A percentile compares a stretch with the other conserved stretches of the same genome.
Evolutionary conservation across 1,140 invertebrate species (phyloP).

Genomic region (Procambarus clarkii): DNA sequence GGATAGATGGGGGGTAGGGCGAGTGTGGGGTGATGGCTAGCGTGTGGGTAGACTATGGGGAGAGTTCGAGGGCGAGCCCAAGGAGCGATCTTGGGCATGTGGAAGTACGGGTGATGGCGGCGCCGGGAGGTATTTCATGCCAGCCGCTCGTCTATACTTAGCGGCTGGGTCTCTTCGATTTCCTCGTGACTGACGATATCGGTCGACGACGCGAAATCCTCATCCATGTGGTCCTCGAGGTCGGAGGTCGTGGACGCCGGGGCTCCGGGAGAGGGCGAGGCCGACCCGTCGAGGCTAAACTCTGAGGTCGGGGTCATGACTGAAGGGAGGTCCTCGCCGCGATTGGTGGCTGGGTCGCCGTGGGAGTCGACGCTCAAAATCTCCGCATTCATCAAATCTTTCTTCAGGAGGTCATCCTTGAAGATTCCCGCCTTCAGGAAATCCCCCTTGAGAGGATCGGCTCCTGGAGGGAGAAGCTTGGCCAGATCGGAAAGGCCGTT

Average conservation of each 20-base stretch:
- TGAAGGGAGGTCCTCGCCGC: constrained; percentile 63
- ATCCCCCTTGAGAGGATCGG: constrained; percentile 59
- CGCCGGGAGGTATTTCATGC: constrained; percentile 34
- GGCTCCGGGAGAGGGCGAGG: constrained; percentile 69
- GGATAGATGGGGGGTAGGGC: not conserved
- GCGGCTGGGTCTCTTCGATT: constrained; percentile 47
- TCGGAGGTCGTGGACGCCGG: constrained; percentile 69
- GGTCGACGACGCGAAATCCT: constrained; percentile 65
- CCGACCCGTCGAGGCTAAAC: constrained; percentile 72
- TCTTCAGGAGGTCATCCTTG: constrained; percentile 67
- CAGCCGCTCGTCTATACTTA: constrained; percentile 63
- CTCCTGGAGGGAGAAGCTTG: constrained; percentile 70
- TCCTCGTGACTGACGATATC: constrained; percentile 54
- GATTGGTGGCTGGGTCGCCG: constrained; percentile 39
- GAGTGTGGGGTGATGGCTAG: not conserved
- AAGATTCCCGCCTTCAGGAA: constrained; percentile 62
- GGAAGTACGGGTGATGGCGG: not conserved
- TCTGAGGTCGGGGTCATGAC: constrained; percentile 69
- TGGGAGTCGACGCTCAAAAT: constrained; percentile 53
- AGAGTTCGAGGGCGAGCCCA: not conserved
- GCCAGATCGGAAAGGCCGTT: constrained; percentile 70
- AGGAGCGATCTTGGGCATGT: not conserved
- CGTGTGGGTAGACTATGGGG: not conserved
- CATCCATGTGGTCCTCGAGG: constrained; percentile 71
- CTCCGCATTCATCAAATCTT: constrained; percentile 35